Conservation (phyloP, 2,888 invertebrate genomes). For the Nomada flava region DNA sequence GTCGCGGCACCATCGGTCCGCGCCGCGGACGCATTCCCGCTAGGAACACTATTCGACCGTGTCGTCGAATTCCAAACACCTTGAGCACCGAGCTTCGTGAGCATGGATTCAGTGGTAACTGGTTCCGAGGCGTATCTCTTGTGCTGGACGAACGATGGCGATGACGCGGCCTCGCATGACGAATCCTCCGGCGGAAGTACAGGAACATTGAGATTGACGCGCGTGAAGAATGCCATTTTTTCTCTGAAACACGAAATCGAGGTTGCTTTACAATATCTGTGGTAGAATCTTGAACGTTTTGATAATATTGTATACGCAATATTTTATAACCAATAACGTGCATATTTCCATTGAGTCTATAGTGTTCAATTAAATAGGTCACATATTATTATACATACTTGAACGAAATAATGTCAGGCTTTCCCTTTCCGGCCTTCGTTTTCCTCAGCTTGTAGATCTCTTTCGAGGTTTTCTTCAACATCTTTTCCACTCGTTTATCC, state of each 20-base stretch:
- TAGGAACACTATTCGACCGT: conserved; percentile 57
- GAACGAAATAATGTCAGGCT: conserved; percentile 96
- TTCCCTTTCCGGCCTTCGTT: conserved; percentile 93
- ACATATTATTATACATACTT: conserved; percentile 88
- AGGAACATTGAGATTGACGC: conserved; percentile 91
- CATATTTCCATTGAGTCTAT: no score
- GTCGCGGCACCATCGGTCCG: conserved; percentile 28
- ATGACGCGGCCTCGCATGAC: conserved; percentile 57
- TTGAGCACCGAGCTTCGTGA: conserved; percentile 54
- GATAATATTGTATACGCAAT: background rate
- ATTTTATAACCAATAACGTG: no score
- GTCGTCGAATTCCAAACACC: conserved; percentile 56
- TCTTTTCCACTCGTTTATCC: conserved; percentile 90
- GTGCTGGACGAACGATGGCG: conserved; percentile 69
- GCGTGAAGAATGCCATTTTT: conserved; percentile 98
- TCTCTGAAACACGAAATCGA: conserved; percentile 88
- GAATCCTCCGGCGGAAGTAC: conserved; percentile 89
- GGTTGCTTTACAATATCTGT: background rate
- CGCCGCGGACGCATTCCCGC: conserved; percentile 37
- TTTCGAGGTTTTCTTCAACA: conserved; percentile 94
- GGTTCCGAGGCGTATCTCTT: conserved; percentile 80
- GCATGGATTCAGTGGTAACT: conserved; percentile 59
- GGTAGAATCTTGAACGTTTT: background rate
- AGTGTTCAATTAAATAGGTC: no score
- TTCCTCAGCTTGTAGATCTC: conserved; percentile 96